Percentiles rank a stretch among this genome's conserved stretches.
phyloP scores from a whole-genome alignment of 1,140 invertebrate species.

The Drosophila ironensis region DNA sequence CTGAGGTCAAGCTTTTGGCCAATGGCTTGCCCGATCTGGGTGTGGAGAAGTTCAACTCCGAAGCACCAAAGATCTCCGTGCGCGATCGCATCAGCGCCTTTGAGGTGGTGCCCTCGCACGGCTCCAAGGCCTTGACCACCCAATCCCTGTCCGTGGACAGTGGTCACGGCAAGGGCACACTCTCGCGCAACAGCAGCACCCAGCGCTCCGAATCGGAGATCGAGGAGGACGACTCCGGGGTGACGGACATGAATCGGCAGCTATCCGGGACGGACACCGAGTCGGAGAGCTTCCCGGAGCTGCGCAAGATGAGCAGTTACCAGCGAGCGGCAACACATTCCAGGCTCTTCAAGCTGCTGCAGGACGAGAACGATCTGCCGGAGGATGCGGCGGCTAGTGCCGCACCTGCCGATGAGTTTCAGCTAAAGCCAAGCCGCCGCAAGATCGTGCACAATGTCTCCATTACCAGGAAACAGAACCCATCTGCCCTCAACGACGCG shows the following conservation, averaged over 20 bases:
- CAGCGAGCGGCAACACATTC: constrained; percentile 89
- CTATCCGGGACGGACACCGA: constrained; percentile 87
- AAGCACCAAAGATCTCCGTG: constrained; percentile 70
- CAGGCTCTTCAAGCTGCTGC: constrained; percentile 86
- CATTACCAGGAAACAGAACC: constrained; percentile 73
- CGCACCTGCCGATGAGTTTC: constrained; percentile 63
- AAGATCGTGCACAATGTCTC: constrained; percentile 79
- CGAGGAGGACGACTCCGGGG: constrained; percentile 88
- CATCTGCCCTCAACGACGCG: constrained; percentile 62
- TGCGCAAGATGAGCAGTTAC: constrained; percentile 85
- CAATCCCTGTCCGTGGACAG: constrained; percentile 74
- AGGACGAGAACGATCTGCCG: constrained; percentile 83
- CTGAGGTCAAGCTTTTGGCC: constrained; percentile 38
- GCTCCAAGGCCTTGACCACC: constrained; percentile 32
- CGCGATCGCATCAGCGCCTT: constrained; percentile 77
- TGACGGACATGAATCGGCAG: constrained; percentile 87
- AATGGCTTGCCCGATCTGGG: constrained; percentile 67
- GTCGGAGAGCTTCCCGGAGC: constrained; percentile 84
- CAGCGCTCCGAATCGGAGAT: constrained; percentile 83
- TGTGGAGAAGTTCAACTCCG: constrained; percentile 52
- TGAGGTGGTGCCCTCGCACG: constrained; percentile 41
- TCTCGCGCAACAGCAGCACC: constrained; percentile 75
- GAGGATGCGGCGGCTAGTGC: constrained; percentile 58
- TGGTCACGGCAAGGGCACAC: constrained; percentile 61
- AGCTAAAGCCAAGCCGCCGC: constrained; percentile 66